A percentile compares a stretch with the other conserved stretches of the same genome.
These are phyloP conservation scores for Lysandra bellargus DNA, from an alignment of 2,888 invertebrate species.

Conservation along the genomic window DNA sequence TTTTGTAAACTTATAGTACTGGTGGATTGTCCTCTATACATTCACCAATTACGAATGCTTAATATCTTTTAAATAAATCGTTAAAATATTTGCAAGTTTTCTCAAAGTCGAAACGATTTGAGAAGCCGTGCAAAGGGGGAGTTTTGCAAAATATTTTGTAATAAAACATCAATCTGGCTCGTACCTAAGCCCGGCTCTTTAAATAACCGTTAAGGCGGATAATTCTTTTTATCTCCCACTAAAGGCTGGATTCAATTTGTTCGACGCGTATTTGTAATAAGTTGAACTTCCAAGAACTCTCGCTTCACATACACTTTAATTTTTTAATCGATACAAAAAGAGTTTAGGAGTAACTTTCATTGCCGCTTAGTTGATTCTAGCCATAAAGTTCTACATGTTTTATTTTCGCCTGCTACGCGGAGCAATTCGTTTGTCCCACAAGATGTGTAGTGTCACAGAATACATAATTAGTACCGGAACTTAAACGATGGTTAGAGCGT, in stretches of 20 bases:
- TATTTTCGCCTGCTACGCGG: not conserved
- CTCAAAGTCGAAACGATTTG: conserved; percentile 15
- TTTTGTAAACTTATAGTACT: not conserved
- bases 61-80: not conserved
- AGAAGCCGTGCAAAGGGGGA: not conserved
- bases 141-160: conserved; percentile 25
- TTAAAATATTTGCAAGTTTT: not conserved
- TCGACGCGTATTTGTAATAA: conserved; percentile 64
- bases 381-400: not conserved
- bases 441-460: not conserved
- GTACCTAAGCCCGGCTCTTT: conserved; percentile 33
- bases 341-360: not conserved
- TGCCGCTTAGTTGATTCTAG: not conserved
- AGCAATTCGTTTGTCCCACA: not conserved
- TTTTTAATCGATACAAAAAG: conserved; percentile 14
- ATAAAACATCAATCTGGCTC: conserved; percentile 28
- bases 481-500: not conserved
- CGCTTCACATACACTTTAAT: conserved; percentile 1
- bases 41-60: not conserved
- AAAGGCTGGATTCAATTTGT: conserved; percentile 72
- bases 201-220: conserved; percentile 36
- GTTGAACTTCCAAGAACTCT: conserved; percentile 43
- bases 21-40: not conserved
- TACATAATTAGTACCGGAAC: not conserved
- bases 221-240: conserved; percentile 50